Base-by-base conservation (phyloP, 2,113 vertebrate genomes). In the Jaculus jaculus region DNA sequence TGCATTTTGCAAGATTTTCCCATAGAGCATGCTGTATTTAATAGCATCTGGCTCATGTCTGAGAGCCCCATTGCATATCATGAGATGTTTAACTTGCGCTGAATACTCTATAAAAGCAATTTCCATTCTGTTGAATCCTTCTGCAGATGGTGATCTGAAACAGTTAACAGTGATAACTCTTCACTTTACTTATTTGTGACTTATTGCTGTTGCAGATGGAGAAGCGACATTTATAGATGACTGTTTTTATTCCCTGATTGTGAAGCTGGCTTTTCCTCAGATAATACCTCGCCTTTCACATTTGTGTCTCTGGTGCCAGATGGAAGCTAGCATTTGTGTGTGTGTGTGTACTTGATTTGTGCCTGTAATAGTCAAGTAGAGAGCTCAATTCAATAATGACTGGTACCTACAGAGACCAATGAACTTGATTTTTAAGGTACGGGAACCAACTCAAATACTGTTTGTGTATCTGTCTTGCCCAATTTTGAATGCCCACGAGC, bases 141-240 rank as follows among this genome's bases (percentile, higher is more conserved):
- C 89, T 91, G 96, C 93, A 96, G 84, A 86, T 96, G 96, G 96
- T 95, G 95, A 94, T 96, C 96, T 94, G 96, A 98, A 97, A 96
- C 30, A 87, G 96, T 97, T 98, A 97, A 97, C 90, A 74, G 94
- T 81, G 84, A 95, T 75, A 95, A 97, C 84, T 94, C 93, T 93
- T 96, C 96, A 93, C 92, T 97, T 96, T 71, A 65, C 87, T 93
- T 95, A 94, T 93, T 95, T 96, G 93, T 95, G 85, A 92, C 90
- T 96, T 94, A 92, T 69, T 94, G 39, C 88, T 94, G 93, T 92
- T 97, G 92, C 90, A 97, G 91, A 95, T 96, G 93, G 96, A 97
- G 90, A 97, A 97, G 95, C 23, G 7, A 21, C 90, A 61, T 96
- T 97, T 97, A 95, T 68, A 92, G 93, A 87, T 91, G 21, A 16